Conservation (phyloP, 30 jellyfish, hydroid and myxozoan genomes). For the Aurelia aurita region DNA sequence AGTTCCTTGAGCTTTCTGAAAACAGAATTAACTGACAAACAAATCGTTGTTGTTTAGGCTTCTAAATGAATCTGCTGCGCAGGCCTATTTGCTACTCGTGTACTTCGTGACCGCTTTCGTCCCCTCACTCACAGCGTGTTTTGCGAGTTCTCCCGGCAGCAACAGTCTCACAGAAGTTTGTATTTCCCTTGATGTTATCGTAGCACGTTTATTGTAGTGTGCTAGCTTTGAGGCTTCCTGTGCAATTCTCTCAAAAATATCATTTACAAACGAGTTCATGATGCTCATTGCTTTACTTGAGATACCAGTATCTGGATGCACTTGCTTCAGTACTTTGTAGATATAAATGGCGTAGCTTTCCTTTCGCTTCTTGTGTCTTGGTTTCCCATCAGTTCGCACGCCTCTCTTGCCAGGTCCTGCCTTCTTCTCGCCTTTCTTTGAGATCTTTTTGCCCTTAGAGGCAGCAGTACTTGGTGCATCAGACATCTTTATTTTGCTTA, state of each 20-base stretch:
- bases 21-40: too few relatives aligned
- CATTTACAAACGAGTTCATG: constrained; percentile 96
- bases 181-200: constrained; percentile 90
- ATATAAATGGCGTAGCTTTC: constrained; percentile 91
- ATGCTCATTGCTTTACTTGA: constrained; percentile 98
- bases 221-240: constrained; percentile 97
- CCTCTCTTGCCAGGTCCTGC: constrained; percentile 81
- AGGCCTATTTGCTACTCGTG: constrained; percentile 84
- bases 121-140: constrained; percentile 98
- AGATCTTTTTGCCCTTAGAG: constrained; percentile 74
- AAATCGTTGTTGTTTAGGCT: neutral
- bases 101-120: constrained; percentile 98
- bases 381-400: constrained; percentile 50
- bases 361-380: constrained; percentile 68
- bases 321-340: constrained; percentile 96
- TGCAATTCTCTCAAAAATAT: constrained; percentile 97
- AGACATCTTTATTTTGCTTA: constrained; percentile 53
- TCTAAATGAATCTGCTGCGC: neutral
- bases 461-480: constrained; percentile 62
- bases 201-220: constrained; percentile 82
- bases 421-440: constrained; percentile 83
- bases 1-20: neutral
- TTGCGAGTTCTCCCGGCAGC: constrained; percentile 97
- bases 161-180: constrained; percentile 94
- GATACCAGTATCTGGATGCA: constrained; percentile 96